Evolutionary conservation across 1,140 invertebrate species (phyloP).

Genomic region (Ericerus pela): DNA sequence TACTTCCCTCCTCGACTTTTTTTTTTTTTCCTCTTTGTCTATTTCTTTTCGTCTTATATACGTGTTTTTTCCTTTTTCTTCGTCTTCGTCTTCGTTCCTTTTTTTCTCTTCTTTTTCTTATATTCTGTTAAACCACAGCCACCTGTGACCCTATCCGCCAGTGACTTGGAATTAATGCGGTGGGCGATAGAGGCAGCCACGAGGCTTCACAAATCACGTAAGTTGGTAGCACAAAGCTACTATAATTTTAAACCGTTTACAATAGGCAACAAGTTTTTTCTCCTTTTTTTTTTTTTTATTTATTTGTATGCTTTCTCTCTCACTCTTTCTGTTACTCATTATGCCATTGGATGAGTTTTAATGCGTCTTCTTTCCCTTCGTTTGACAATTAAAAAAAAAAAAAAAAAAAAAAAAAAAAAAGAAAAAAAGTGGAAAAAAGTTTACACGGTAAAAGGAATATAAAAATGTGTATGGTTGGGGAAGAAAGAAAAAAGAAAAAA

Average conservation of each 20-base stretch:
- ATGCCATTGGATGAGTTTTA: too few species aligned
- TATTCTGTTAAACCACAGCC: not conserved
- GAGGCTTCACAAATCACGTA: conserved; percentile 11
- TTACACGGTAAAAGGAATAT: too few species aligned
- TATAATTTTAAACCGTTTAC: conserved; percentile 10
- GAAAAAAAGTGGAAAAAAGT: too few species aligned
- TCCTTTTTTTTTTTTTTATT: not conserved
- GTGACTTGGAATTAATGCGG: conserved; percentile 7
- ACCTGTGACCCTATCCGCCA: conserved; percentile 8
- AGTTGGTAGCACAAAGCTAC: conserved; percentile 11
- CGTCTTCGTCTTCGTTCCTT: too few species aligned
- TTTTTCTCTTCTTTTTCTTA: not conserved
- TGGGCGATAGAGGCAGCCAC: conserved; percentile 9
- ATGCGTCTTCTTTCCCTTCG: too few species aligned
- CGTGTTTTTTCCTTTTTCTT: not conserved
- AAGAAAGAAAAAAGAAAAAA: too few species aligned
- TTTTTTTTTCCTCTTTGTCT: too few species aligned
- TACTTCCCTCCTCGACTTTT: too few species aligned
- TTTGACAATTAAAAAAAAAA: too few species aligned
- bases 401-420: too few species aligned
- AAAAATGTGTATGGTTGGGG: too few species aligned
- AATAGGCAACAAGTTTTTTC: conserved; percentile 5
- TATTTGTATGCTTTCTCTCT: not conserved
- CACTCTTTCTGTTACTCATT: too few species aligned
- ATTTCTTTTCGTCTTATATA: not conserved